phyloP scores from a whole-genome alignment of 2,888 invertebrate genomes.

The Ypsolopha scabrella region DNA sequence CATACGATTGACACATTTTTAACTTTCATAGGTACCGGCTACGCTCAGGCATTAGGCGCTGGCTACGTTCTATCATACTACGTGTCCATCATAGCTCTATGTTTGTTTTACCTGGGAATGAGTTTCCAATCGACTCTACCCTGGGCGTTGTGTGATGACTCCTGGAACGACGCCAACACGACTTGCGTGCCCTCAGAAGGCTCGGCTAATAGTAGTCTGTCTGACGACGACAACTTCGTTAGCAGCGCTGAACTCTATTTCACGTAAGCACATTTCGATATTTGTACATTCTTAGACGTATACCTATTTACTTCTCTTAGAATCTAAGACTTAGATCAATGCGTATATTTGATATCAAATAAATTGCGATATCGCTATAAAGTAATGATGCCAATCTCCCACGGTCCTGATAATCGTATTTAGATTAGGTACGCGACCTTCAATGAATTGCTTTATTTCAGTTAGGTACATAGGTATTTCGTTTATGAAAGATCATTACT shows the following conservation, averaged over 20 bases:
- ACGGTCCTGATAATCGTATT: too few relatives aligned
- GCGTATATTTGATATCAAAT: too few relatives aligned
- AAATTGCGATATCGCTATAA: too few relatives aligned
- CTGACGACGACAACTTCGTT: constrained; percentile 21
- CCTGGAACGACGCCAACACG: constrained; percentile 47
- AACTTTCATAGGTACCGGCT: constrained; percentile 72
- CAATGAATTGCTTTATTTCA: too few relatives aligned
- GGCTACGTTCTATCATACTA: constrained; percentile 81
- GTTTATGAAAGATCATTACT: too few relatives aligned
- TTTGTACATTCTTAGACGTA: too few relatives aligned
- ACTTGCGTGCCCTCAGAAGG: constrained; percentile 50
- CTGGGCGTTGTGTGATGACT: constrained; percentile 76
- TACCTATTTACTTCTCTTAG: too few relatives aligned
- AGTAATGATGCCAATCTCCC: too few relatives aligned
- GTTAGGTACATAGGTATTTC: too few relatives aligned
- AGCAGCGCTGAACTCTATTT: constrained; percentile 74
- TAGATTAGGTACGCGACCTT: too few relatives aligned
- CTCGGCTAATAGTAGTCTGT: constrained; percentile 19
- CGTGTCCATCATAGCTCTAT: constrained; percentile 79
- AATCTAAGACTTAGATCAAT: too few relatives aligned
- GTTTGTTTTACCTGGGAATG: constrained; percentile 78
- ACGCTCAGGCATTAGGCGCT: constrained; percentile 74
- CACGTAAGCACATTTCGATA: constrained; percentile 44
- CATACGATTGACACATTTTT: background rate
- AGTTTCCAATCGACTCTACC: constrained; percentile 79